Percentiles rank a stretch among this genome's conserved stretches.
These are phyloP conservation scores for Aphelocoma californica DNA, from an alignment of 2,797 vertebrate genomes.

Conservation along the genomic window DNA sequence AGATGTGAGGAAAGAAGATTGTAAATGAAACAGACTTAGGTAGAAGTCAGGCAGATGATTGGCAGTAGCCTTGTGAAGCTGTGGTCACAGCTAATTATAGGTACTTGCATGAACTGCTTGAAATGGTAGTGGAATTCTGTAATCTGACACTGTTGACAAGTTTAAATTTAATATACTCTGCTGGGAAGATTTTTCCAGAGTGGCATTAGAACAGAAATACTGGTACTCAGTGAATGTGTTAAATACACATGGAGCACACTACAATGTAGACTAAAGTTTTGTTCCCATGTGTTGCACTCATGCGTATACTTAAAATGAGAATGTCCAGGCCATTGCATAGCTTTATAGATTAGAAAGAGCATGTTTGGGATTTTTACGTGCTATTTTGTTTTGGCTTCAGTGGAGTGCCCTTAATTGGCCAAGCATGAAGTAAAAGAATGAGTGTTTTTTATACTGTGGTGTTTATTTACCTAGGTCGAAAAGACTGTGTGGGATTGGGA, in stretches of 20 bases:
- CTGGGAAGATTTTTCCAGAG: not conserved
- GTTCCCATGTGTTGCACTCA: accelerated
- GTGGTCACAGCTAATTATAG: not conserved
- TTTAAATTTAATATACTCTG: not conserved
- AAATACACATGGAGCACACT: not conserved
- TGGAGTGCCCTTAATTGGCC: not conserved
- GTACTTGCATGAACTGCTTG: not conserved
- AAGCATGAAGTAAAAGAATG: not conserved
- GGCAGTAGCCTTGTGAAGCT: not conserved
- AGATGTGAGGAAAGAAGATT: not conserved
- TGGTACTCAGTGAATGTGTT: not conserved
- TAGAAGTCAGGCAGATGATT: not conserved
- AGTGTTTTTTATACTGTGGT: not conserved
- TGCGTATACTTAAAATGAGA: not conserved
- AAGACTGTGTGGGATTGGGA: constrained; percentile 99
- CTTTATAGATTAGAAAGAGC: not conserved
- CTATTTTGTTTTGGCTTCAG: not conserved
- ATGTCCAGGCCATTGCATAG: not conserved
- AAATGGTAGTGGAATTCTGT: not conserved
- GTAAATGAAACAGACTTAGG: not conserved
- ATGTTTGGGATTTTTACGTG: not conserved
- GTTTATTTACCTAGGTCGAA: constrained; percentile 82
- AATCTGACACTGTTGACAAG: not conserved
- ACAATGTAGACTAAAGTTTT: not conserved
- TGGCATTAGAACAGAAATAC: not conserved